Conservation (phyloP, 2,113 vertebrate species). For the Indicator maculatus region DNA sequence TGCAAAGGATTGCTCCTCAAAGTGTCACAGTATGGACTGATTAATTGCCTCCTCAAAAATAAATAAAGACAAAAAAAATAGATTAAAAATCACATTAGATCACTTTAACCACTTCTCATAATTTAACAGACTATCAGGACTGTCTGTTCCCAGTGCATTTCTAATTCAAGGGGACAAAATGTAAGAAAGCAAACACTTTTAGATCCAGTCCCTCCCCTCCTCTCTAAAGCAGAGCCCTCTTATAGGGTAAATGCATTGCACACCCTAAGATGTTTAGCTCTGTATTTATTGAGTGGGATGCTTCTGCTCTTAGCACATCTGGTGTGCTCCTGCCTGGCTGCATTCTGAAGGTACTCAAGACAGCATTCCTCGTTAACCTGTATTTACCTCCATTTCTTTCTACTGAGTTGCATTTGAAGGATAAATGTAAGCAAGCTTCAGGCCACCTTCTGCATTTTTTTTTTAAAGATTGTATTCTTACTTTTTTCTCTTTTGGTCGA, state of each 20-base stretch:
- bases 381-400: not conserved
- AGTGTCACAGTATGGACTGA: constrained; percentile 89
- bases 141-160: not conserved
- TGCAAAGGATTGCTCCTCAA: constrained; percentile 90
- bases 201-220: not conserved
- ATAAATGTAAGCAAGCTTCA: not conserved
- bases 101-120: not conserved
- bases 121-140: not conserved
- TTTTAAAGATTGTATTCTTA: constrained; percentile 58
- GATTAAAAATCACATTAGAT: not conserved
- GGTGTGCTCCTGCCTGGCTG: not conserved
- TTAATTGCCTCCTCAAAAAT: constrained; percentile 74
- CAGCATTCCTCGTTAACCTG: not conserved
- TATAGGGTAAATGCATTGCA: not conserved
- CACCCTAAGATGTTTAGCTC: not conserved
- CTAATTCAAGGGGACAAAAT: not conserved
- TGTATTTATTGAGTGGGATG: not conserved
- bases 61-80: not conserved
- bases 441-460: not conserved
- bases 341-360: not conserved
- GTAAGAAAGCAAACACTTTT: not conserved
- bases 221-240: not conserved
- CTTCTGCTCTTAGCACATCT: not conserved
- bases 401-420: not conserved
- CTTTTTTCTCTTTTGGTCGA: constrained; percentile 86